Percentiles rank a stretch among this genome's conserved stretches.
Conservation (phyloP, 2,113 vertebrate species). For the Ondatra zibethicus region DNA sequence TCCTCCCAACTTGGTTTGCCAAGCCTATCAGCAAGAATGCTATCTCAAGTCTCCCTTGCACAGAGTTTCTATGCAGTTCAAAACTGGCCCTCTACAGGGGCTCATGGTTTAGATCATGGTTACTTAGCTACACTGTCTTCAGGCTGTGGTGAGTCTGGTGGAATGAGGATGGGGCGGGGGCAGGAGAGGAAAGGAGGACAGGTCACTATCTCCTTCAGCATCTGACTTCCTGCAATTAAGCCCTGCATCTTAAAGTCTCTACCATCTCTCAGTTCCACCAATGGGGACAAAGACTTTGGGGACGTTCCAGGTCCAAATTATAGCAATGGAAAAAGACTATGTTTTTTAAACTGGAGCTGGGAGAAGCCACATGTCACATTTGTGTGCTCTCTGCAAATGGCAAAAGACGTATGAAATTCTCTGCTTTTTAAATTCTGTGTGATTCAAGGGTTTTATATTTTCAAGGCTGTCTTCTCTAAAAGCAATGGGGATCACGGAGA, state of each 20-base stretch:
- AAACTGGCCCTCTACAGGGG: too few species aligned
- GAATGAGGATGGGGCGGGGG: too few species aligned
- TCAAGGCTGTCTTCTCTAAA: neutral
- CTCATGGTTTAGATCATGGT: neutral
- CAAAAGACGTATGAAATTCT: neutral
- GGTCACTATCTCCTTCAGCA: neutral
- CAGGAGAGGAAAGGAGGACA: neutral
- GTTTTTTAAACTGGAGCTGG: neutral
- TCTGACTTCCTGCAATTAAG: too few species aligned
- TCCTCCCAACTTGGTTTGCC: too few species aligned
- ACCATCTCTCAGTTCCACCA: neutral
- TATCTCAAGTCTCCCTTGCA: too few species aligned
- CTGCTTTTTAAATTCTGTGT: neutral
- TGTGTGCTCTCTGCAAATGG: accelerated
- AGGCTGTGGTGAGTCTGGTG: neutral
- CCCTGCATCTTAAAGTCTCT: neutral
- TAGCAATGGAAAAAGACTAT: neutral
- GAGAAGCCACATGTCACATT: neutral
- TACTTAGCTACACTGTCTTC: neutral
- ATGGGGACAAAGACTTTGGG: neutral
- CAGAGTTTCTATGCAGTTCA: too few species aligned
- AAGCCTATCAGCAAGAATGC: too few species aligned
- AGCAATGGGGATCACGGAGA: neutral
- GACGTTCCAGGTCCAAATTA: neutral
- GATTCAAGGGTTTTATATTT: neutral